A percentile compares a stretch with the other conserved stretches of the same genome.
Conservation (phyloP, 2,113 vertebrate genomes). For the Aspidoscelis tigris region DNA sequence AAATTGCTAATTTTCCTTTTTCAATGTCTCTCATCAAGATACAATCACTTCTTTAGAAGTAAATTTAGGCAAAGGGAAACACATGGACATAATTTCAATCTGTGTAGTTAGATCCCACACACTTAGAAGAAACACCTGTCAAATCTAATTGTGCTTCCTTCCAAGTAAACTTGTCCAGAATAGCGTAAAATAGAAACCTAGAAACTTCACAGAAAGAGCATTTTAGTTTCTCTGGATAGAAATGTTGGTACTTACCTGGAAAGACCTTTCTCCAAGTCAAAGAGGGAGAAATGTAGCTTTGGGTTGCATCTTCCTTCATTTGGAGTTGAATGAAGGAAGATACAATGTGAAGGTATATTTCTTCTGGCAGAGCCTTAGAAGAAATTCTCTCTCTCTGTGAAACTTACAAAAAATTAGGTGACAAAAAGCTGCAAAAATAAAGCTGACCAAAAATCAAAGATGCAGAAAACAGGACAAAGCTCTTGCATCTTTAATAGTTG, state of each 20-base stretch:
- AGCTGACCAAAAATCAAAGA: background rate
- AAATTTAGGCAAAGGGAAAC: background rate
- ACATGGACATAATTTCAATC: constrained; percentile 1
- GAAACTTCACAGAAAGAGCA: background rate
- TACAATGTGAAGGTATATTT: too few species aligned
- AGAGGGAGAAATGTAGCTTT: too few species aligned
- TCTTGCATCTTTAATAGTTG: too few species aligned
- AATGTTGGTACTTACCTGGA: too few species aligned
- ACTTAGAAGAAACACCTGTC: background rate
- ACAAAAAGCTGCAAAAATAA: background rate
- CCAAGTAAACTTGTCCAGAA: background rate
- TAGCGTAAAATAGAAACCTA: background rate
- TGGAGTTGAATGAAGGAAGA: too few species aligned
- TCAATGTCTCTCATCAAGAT: background rate
- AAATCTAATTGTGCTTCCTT: background rate
- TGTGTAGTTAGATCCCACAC: background rate
- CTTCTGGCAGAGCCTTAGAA: too few species aligned
- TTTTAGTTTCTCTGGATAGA: background rate
- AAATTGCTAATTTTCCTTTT: background rate
- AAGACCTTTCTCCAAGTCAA: too few species aligned
- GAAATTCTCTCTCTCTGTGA: background rate
- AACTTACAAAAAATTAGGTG: background rate
- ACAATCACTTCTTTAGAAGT: background rate
- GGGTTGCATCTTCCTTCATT: too few species aligned
- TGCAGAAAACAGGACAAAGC: too few species aligned